A percentile compares a stretch with the other conserved stretches of the same genome.
phyloP scores from a whole-genome alignment of 2,113 vertebrate genomes.

The Paramisgurnus dabryanus region DNA sequence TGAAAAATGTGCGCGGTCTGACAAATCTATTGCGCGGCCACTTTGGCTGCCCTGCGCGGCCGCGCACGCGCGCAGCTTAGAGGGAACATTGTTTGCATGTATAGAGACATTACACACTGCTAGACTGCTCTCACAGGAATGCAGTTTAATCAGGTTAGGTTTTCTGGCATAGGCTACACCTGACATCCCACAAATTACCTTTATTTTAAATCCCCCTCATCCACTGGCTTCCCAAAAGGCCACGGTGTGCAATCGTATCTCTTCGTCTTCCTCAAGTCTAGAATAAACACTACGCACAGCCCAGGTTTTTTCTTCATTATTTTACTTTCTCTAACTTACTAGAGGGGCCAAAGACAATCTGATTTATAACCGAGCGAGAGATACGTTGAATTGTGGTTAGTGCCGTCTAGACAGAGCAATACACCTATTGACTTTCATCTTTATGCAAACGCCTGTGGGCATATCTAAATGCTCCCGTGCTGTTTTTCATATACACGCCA shows the following conservation, averaged over 20 bases:
- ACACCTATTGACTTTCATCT: conserved; percentile 46
- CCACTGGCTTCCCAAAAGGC: background rate
- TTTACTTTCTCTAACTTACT: conserved; percentile 24
- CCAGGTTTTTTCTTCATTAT: conserved; percentile 28
- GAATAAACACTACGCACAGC: background rate
- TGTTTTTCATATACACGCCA: conserved; percentile 33
- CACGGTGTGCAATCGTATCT: conserved; percentile 14
- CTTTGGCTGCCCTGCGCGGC: no score
- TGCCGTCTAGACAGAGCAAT: conserved; percentile 13
- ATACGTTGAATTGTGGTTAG: conserved; percentile 25
- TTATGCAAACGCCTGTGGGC: conserved; percentile 40
- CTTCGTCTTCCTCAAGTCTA: background rate
- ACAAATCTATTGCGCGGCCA: no score
- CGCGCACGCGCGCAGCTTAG: no score
- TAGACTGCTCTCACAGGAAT: conserved; percentile 8
- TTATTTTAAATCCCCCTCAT: conserved; percentile 3
- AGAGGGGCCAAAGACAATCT: conserved; percentile 14
- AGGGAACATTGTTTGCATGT: no score
- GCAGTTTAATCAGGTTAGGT: conserved; percentile 4
- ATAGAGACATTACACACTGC: conserved; percentile 19
- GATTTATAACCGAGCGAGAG: conserved; percentile 12
- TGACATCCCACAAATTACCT: conserved; percentile 13
- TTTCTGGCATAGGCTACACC: conserved; percentile 12
- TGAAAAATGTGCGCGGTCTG: no score
- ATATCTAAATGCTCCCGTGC: conserved; percentile 29